A percentile compares a stretch with the other conserved stretches of the same genome.
Evolutionary conservation across 2,888 invertebrate genomes (phyloP).

Genomic region (Cerceris rybyensis): DNA sequence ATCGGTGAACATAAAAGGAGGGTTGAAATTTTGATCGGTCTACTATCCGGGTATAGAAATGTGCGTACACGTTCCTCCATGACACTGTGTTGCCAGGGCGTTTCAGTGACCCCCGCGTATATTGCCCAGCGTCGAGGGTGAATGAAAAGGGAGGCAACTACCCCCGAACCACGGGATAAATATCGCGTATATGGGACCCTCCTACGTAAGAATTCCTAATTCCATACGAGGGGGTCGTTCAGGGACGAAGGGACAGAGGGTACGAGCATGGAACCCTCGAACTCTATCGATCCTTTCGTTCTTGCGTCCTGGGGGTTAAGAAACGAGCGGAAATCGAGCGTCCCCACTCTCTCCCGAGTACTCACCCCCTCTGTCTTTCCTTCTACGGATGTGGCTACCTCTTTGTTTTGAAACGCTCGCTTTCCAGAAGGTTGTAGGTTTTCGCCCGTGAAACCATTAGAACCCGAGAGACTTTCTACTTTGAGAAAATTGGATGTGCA

Average conservation of each 20-base stretch:
- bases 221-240: slow-evolving; percentile 37
- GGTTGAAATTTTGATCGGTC: slow-evolving; percentile 58
- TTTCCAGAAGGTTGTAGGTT: not conserved
- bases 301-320: slow-evolving; percentile 8
- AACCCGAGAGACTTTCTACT: not conserved
- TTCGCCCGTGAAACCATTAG: not conserved
- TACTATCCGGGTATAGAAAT: not conserved
- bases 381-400: not conserved
- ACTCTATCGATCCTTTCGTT: slow-evolving; percentile 57
- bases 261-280: slow-evolving; percentile 53
- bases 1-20: slow-evolving; percentile 29
- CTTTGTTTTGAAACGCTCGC: not conserved
- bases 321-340: slow-evolving; percentile 49
- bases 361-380: not conserved
- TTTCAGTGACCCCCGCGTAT: slow-evolving; percentile 66
- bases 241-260: slow-evolving; percentile 12
- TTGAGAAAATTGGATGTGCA: not conserved
- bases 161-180: slow-evolving; percentile 65
- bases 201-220: slow-evolving; percentile 69
- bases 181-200: slow-evolving; percentile 54
- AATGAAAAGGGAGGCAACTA: slow-evolving; percentile 49
- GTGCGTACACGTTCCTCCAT: slow-evolving; percentile 20
- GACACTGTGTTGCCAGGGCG: slow-evolving; percentile 60
- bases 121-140: slow-evolving; percentile 49
- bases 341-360: slow-evolving; percentile 14